These are phyloP conservation scores for Lobophora halterata DNA, from an alignment of 2,888 invertebrate genomes.

Conservation along the genomic window DNA sequence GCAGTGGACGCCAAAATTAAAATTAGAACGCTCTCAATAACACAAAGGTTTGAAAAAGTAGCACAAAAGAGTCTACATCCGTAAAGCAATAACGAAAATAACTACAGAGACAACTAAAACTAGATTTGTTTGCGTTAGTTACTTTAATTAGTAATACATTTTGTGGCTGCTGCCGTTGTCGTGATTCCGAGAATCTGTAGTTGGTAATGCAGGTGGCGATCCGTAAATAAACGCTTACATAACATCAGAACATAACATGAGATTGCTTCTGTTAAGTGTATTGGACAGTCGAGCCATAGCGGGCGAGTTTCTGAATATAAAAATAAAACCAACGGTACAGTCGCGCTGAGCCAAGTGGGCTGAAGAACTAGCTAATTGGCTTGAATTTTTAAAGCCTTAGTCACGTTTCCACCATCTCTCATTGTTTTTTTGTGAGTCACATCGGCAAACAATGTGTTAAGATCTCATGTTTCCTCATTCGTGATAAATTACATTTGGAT, in stretches of 20 bases:
- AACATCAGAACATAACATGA: slow-evolving; percentile 33
- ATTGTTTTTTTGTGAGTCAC: slow-evolving; percentile 64
- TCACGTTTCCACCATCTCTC: slow-evolving; percentile 58
- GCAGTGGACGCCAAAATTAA: slow-evolving; percentile 49
- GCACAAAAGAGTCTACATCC: too few relatives aligned
- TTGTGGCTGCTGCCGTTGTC: slow-evolving; percentile 14
- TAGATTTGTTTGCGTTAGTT: slow-evolving; percentile 11
- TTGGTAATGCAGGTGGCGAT: slow-evolving; percentile 32
- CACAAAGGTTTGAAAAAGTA: slow-evolving; percentile 13
- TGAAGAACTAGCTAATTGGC: slow-evolving; percentile 58
- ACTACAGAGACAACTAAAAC: too few relatives aligned
- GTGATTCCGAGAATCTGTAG: slow-evolving; percentile 29
- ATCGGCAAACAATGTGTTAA: slow-evolving; percentile 47
- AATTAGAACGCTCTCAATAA: slow-evolving; percentile 55
- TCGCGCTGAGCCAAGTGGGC: slow-evolving; percentile 30
- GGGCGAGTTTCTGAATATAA: slow-evolving; percentile 32
- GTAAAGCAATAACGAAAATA: too few relatives aligned
- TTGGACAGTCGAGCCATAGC: slow-evolving; percentile 27
- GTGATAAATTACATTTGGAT: slow-evolving; percentile 38
- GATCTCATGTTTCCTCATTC: slow-evolving; percentile 50
- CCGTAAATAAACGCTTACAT: slow-evolving; percentile 35
- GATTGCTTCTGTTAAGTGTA: slow-evolving; percentile 32
- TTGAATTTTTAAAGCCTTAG: slow-evolving; percentile 73
- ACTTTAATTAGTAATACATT: slow-evolving; percentile 19
- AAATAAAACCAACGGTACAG: slow-evolving; percentile 42